A percentile compares a stretch with the other conserved stretches of the same genome.
These are phyloP conservation scores for Scaptomyza parva DNA, from an alignment of 2,888 invertebrate species.

Conservation along the genomic window DNA sequence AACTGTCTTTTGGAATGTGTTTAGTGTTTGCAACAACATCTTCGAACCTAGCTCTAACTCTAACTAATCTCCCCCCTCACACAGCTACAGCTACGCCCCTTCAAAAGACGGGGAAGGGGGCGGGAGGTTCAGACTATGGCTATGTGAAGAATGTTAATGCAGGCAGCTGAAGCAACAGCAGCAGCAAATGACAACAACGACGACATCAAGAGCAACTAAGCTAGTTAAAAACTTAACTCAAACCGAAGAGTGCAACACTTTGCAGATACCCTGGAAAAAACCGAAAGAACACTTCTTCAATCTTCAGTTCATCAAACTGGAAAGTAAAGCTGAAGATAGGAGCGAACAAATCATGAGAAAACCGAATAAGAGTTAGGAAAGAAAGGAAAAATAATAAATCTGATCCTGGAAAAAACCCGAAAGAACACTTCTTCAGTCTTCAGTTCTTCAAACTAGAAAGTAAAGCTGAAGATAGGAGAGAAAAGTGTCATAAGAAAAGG, in stretches of 20 bases:
- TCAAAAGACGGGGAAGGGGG: not conserved
- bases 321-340: too few relatives aligned
- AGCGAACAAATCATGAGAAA: too few relatives aligned
- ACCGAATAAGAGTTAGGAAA: too few relatives aligned
- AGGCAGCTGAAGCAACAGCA: conserved; percentile 37
- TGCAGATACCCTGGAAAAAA: conserved; percentile 3
- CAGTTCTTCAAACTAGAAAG: too few relatives aligned
- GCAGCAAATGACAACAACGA: conserved; percentile 29
- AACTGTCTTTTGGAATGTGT: conserved; percentile 67
- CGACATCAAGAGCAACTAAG: conserved; percentile 5
- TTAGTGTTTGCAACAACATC: conserved; percentile 62
- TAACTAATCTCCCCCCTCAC: not conserved
- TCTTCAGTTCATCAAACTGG: too few relatives aligned
- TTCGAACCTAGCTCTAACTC: conserved; percentile 7
- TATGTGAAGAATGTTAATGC: conserved; percentile 81
- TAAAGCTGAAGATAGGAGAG: too few relatives aligned
- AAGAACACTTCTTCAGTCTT: too few relatives aligned
- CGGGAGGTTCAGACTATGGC: conserved; percentile 13
- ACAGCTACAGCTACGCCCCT: not conserved
- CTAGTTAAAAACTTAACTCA: too few relatives aligned
- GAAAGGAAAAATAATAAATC: too few relatives aligned
- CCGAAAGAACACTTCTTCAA: too few relatives aligned
- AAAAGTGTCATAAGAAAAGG: not conserved
- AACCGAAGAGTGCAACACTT: not conserved
- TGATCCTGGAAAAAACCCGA: too few relatives aligned